Evolutionary conservation across 2,113 vertebrate genomes (phyloP).

Genomic region (Mus spicilegus): DNA sequence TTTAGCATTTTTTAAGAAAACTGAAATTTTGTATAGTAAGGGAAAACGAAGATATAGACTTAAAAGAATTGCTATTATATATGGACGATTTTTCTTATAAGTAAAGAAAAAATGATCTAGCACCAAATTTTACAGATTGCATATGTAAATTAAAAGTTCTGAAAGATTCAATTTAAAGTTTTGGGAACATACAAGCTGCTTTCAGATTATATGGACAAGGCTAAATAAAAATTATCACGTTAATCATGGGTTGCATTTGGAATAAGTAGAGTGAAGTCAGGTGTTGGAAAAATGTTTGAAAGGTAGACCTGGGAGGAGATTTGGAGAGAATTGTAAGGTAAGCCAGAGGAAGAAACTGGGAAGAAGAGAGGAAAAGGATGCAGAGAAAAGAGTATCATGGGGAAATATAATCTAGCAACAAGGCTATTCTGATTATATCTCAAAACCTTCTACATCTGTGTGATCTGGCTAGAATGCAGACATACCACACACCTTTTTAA

Average conservation of each 20-base stretch:
- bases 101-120: background rate
- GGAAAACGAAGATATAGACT: background rate
- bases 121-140: background rate
- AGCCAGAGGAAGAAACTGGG: background rate
- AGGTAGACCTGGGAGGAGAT: background rate
- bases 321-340: background rate
- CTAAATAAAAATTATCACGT: background rate
- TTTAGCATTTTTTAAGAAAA: background rate
- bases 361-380: background rate
- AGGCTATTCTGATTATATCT: too few relatives aligned
- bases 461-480: too few relatives aligned
- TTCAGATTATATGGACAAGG: background rate
- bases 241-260: background rate
- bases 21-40: background rate
- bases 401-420: too few relatives aligned
- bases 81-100: background rate
- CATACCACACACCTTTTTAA: too few relatives aligned
- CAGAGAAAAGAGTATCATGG: too few relatives aligned
- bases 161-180: background rate
- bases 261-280: background rate
- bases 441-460: too few relatives aligned
- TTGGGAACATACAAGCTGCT: background rate
- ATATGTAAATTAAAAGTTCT: background rate
- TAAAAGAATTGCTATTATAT: background rate
- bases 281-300: too few relatives aligned